phyloP scores from a whole-genome alignment of 2,113 vertebrate species.

The Tetraodon nigroviridis region DNA sequence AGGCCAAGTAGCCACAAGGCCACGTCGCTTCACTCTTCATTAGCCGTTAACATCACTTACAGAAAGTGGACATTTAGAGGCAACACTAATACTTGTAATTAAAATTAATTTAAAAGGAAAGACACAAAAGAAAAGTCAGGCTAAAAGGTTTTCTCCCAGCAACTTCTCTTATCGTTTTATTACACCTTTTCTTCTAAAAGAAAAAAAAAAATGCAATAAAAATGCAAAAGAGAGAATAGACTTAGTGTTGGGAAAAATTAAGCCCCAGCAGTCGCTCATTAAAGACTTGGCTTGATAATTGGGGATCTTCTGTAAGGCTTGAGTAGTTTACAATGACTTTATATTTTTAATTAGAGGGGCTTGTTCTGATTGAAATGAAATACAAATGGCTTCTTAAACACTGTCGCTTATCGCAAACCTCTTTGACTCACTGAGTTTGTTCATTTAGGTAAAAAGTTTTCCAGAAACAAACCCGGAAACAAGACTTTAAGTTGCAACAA shows the following conservation, averaged over 20 bases:
- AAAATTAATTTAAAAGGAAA: conserved; percentile 71
- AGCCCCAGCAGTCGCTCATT: conserved; percentile 65
- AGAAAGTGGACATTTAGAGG: conserved; percentile 69
- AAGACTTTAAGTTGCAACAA: neutral
- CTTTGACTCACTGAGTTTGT: conserved; percentile 23
- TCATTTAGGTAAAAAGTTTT: conserved; percentile 27
- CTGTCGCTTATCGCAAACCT: conserved; percentile 61
- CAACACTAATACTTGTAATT: conserved; percentile 66
- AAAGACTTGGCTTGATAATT: conserved; percentile 74
- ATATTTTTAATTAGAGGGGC: conserved; percentile 80
- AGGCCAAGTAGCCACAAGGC: conserved; percentile 48
- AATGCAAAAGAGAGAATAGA: conserved; percentile 56
- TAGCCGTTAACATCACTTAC: conserved; percentile 66
- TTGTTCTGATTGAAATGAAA: conserved; percentile 74
- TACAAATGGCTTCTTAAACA: conserved; percentile 70
- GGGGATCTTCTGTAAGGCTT: conserved; percentile 69
- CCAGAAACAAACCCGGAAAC: neutral
- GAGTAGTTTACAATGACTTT: conserved; percentile 75
- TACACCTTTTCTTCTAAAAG: conserved; percentile 44
- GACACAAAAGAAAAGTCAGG: conserved; percentile 71
- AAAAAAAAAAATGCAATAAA: conserved; percentile 67
- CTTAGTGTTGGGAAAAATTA: conserved; percentile 58
- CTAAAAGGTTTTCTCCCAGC: conserved; percentile 64
- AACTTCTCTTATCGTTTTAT: conserved; percentile 74
- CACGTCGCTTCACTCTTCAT: conserved; percentile 67